A percentile compares a stretch with the other conserved stretches of the same genome.
Conservation (phyloP, 2,113 vertebrate species). For the Lepidothrix coronata region DNA sequence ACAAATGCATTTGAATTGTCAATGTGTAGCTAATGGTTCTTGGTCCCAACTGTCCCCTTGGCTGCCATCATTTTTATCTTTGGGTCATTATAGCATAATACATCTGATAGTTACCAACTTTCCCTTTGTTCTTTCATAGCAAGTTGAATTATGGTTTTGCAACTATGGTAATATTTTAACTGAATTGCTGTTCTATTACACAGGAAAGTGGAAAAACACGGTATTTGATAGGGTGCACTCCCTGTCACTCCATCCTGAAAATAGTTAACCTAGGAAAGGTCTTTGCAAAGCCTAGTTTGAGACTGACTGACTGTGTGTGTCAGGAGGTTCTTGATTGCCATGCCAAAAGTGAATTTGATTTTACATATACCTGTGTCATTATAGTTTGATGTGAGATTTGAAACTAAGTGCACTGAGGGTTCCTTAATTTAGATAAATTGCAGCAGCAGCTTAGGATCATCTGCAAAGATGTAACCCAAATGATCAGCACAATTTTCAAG, state of each 20-base stretch:
- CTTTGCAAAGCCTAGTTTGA: not conserved
- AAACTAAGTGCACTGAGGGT: not conserved
- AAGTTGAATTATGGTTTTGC: not conserved
- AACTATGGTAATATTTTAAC: not conserved
- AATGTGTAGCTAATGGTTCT: not conserved
- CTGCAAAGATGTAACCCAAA: not conserved
- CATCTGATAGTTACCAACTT: not conserved
- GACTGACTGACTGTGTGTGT: not conserved
- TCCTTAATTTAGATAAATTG: not conserved
- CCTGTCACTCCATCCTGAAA: not conserved
- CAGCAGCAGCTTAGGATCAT: not conserved
- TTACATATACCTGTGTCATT: not conserved
- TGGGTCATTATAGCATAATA: not conserved
- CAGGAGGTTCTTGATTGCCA: not conserved
- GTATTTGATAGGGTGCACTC: not conserved
- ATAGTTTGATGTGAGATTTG: not conserved
- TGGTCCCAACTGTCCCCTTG: slow-evolving; percentile 13
- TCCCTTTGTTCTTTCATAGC: not conserved
- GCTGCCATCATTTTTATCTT: not conserved
- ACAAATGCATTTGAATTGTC: not conserved
- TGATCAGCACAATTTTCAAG: not conserved
- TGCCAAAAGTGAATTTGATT: not conserved
- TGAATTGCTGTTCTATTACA: not conserved
- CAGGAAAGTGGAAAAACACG: not conserved
- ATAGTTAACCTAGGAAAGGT: not conserved